Evolutionary conservation across 53 echinoderm and acorn worm genomes (phyloP).

Genomic region (Apostichopus leukothele): DNA sequence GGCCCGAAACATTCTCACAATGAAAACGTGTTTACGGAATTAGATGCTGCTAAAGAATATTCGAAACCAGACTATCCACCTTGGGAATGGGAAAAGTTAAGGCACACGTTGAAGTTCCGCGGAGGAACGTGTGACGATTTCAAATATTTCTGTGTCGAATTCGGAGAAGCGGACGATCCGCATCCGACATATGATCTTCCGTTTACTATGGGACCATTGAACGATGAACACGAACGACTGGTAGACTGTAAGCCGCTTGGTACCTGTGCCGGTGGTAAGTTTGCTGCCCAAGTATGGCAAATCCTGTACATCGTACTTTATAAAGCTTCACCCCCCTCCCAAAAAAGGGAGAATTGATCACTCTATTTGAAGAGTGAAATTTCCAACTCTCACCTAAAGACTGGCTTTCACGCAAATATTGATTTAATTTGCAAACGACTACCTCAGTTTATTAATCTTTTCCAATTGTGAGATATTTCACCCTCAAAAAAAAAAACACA

Average conservation of each 20-base stretch:
- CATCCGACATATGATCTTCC: not conserved
- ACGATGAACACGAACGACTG: constrained; percentile 5
- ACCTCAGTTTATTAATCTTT: no score
- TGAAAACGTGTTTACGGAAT: not conserved
- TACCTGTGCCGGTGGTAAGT: not conserved
- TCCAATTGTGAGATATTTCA: no score
- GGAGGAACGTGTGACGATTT: constrained; percentile 30
- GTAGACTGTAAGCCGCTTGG: constrained; percentile 16
- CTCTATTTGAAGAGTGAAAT: no score
- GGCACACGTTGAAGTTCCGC: not conserved
- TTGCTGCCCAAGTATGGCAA: no score
- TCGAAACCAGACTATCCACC: constrained; percentile 25
- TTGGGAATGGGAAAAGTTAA: constrained; percentile 8
- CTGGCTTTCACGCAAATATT: no score
- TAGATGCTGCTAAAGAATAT: constrained; percentile 1
- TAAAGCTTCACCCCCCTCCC: no score
- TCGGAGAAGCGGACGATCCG: not conserved
- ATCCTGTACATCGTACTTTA: no score
- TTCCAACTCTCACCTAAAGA: no score
- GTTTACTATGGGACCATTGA: not conserved
- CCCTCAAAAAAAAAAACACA: no score
- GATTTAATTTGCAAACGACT: no score
- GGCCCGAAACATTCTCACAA: not conserved
- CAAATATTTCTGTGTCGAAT: constrained; percentile 32
- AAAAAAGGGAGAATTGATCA: not conserved